A percentile compares a stretch with the other conserved stretches of the same genome.
phyloP scores from a whole-genome alignment of 2,797 vertebrate species.

The Phaenicophaeus curvirostris region DNA sequence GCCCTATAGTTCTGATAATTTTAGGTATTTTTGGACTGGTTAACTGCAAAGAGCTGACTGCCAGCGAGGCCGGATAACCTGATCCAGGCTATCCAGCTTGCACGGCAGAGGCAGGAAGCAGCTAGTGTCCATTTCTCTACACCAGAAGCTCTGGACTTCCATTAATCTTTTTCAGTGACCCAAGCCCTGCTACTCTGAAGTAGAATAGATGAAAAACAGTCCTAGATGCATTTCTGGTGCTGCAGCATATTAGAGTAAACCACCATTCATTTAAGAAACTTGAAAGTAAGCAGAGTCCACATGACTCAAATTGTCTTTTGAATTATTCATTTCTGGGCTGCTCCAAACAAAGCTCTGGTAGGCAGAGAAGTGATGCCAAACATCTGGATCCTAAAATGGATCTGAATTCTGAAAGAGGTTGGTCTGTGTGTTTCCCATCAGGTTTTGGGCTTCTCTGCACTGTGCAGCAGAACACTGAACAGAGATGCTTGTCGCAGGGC shows the following conservation, averaged over 20 bases:
- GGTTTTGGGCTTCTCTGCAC: not conserved
- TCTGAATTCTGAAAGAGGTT: not conserved
- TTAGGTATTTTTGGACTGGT: not conserved
- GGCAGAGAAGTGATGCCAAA: not conserved
- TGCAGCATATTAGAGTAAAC: not conserved
- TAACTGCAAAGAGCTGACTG: not conserved
- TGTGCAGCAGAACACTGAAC: not conserved
- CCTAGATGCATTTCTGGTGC: not conserved
- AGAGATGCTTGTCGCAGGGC: not conserved
- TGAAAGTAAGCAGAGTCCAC: not conserved
- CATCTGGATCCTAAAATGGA: not conserved
- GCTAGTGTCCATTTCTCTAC: not conserved
- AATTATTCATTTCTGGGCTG: not conserved
- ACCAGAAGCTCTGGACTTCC: not conserved
- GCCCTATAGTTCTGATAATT: not conserved
- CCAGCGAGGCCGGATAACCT: rapidly evolving
- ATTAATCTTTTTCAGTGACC: not conserved
- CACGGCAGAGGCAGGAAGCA: not conserved
- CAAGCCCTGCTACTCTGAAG: not conserved
- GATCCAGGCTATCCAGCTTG: not conserved
- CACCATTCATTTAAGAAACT: not conserved
- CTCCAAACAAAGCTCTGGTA: not conserved
- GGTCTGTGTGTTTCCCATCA: not conserved
- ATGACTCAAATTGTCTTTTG: not conserved
- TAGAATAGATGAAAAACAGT: not conserved